phyloP scores from a whole-genome alignment of 2,888 invertebrate genomes.

The Morinoia aosen region DNA sequence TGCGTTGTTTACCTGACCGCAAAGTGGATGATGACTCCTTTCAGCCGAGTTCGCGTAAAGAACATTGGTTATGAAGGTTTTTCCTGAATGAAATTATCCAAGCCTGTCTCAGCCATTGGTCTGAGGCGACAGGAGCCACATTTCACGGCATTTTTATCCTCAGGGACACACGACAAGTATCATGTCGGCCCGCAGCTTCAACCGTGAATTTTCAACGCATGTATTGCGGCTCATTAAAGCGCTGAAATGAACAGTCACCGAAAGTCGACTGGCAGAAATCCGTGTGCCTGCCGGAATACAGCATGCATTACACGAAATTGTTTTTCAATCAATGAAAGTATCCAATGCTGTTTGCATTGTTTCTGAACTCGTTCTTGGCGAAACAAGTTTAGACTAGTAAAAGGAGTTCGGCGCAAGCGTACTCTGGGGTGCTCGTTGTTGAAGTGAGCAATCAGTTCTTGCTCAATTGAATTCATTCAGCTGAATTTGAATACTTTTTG shows the following conservation, averaged over 20 bases:
- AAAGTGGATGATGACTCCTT: background rate
- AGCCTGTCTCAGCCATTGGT: background rate
- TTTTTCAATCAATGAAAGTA: background rate
- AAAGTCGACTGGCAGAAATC: background rate
- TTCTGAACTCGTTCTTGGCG: background rate
- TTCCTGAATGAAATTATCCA: background rate
- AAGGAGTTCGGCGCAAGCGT: too few relatives aligned
- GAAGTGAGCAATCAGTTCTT: too few relatives aligned
- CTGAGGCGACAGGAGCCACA: background rate
- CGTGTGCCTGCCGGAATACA: background rate
- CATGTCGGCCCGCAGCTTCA: background rate
- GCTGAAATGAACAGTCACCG: background rate
- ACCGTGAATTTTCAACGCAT: background rate
- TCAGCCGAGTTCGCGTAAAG: background rate
- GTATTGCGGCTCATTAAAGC: background rate
- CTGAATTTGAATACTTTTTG: too few relatives aligned
- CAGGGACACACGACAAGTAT: background rate
- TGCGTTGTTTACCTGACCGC: background rate
- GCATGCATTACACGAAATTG: background rate
- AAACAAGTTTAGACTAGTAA: too few relatives aligned
- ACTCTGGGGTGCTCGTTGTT: too few relatives aligned
- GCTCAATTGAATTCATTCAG: too few relatives aligned
- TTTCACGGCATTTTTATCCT: background rate
- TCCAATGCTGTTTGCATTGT: background rate
- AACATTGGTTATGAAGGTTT: background rate